phyloP scores from a whole-genome alignment of 2,888 invertebrate species.

The Andrena bucephala region DNA sequence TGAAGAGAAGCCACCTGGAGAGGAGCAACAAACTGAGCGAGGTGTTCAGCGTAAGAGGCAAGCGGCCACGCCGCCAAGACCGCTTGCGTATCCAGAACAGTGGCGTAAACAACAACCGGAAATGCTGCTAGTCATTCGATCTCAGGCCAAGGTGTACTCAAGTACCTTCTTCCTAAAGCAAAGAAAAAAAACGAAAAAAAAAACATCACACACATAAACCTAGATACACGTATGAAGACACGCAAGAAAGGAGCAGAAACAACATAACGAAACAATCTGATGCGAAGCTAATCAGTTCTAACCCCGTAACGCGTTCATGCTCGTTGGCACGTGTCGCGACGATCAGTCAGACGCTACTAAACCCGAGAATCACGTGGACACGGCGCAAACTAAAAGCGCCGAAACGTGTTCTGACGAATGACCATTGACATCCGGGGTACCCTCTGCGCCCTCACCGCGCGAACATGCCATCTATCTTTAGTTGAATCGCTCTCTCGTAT shows the following conservation, averaged over 20 bases:
- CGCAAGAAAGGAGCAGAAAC: conserved; percentile 3
- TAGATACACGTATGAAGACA: neutral
- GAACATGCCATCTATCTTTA: neutral
- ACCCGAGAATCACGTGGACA: conserved; percentile 3
- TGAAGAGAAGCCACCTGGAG: conserved; percentile 86
- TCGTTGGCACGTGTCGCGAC: conserved; percentile 10
- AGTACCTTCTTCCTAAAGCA: conserved; percentile 70
- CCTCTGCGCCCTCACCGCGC: neutral
- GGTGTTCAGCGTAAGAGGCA: conserved; percentile 85
- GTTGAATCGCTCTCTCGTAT: neutral
- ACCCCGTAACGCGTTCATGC: conserved; percentile 32
- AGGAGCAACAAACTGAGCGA: conserved; percentile 87
- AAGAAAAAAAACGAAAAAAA: conserved; percentile 14
- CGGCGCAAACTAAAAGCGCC: neutral
- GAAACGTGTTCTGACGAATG: neutral
- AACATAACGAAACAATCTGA: neutral
- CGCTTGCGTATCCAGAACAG: conserved; percentile 86
- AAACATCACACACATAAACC: conserved; percentile 17
- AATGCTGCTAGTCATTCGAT: conserved; percentile 85
- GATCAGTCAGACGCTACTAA: conserved; percentile 1
- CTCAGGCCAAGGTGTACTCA: conserved; percentile 80
- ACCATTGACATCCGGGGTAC: neutral
- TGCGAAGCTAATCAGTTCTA: conserved; percentile 31
- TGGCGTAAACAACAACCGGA: conserved; percentile 88
- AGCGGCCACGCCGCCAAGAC: conserved; percentile 86